These are phyloP conservation scores for Pituophis catenifer DNA, from an alignment of 2,113 vertebrate species.

Conservation along the genomic window DNA sequence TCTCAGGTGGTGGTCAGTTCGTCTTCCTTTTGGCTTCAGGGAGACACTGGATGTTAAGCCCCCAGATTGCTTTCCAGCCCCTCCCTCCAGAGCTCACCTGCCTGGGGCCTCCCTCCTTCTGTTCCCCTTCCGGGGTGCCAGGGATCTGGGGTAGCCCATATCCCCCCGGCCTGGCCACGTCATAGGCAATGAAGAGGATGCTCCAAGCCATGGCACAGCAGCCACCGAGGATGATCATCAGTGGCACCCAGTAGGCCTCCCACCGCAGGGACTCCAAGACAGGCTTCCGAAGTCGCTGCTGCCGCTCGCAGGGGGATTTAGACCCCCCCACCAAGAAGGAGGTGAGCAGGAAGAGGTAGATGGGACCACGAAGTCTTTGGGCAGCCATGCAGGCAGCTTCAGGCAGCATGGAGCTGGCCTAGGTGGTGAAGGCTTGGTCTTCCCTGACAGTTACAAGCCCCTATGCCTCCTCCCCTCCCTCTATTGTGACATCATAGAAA, in stretches of 20 bases:
- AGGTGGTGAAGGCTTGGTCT: background rate
- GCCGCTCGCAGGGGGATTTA: background rate
- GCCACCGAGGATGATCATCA: background rate
- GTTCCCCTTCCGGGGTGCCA: too few species aligned
- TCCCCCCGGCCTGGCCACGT: background rate
- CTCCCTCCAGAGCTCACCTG: background rate
- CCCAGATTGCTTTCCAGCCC: accelerated
- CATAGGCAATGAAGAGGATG: background rate
- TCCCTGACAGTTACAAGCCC: background rate
- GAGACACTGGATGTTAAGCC: background rate
- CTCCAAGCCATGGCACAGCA: slow-evolving; percentile 12
- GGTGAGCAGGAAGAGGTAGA: background rate
- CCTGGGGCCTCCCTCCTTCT: too few species aligned
- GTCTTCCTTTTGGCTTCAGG: background rate
- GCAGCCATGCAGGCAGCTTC: background rate
- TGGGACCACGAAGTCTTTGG: background rate
- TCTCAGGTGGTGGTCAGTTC: background rate
- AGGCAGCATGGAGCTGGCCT: background rate
- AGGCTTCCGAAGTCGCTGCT: background rate
- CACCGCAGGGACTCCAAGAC: background rate
- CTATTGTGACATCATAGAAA: background rate
- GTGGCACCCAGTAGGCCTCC: background rate
- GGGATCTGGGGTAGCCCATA: background rate
- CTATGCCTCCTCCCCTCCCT: background rate
- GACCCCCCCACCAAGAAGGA: background rate